Evolutionary conservation across 2,113 vertebrate genomes (phyloP).

Genomic region (Phalacrocorax aristotelis): DNA sequence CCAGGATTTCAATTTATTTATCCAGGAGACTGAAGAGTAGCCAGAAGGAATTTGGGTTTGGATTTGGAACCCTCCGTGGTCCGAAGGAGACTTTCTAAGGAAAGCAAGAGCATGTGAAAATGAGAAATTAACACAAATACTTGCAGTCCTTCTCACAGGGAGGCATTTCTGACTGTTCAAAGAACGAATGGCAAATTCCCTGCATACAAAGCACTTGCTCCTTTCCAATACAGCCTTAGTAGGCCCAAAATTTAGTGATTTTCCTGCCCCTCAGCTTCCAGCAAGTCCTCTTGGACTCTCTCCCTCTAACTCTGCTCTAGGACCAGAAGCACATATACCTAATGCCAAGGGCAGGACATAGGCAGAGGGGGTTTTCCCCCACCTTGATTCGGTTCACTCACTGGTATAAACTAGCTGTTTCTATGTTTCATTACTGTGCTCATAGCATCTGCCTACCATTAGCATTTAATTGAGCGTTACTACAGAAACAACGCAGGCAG

Average conservation of each 20-base stretch:
- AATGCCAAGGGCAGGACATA: neutral
- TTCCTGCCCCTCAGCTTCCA: neutral
- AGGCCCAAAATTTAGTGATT: neutral
- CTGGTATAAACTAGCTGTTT: neutral
- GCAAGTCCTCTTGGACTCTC: neutral
- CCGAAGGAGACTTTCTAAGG: neutral
- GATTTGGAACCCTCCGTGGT: neutral
- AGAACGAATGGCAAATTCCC: neutral
- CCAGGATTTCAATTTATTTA: neutral
- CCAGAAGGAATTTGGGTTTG: neutral
- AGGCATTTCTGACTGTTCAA: neutral
- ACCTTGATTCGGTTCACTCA: neutral
- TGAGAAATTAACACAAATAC: neutral
- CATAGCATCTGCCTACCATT: neutral
- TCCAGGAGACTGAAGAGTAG: neutral
- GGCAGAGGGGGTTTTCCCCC: neutral
- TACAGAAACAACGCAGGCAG: neutral
- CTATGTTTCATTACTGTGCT: neutral
- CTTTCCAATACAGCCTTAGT: neutral
- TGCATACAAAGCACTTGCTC: neutral
- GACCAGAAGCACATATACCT: neutral
- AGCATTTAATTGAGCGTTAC: neutral
- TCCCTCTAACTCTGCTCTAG: rapidly evolving
- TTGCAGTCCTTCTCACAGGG: neutral
- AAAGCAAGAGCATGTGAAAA: neutral